Evolutionary conservation across 2,888 invertebrate species (phyloP).

Genomic region (Desoria tigrina): DNA sequence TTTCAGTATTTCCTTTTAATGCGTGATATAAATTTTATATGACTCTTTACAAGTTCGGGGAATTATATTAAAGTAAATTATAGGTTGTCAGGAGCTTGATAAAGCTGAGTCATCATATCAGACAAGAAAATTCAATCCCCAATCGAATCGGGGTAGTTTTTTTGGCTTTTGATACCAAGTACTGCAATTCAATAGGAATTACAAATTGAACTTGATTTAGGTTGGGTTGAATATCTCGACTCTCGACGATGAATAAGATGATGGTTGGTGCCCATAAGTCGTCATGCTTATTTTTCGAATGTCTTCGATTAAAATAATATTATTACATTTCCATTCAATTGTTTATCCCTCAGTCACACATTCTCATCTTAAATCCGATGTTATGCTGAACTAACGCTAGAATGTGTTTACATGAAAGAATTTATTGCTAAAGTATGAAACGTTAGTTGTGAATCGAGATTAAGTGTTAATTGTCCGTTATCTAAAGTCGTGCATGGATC

Average conservation of each 20-base stretch:
- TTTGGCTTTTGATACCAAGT: too few relatives aligned
- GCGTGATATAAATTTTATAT: slow-evolving; percentile 15
- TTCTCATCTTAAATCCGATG: neutral
- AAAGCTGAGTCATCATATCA: slow-evolving; percentile 15
- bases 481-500: too few relatives aligned
- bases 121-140: too few relatives aligned
- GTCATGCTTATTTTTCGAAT: too few relatives aligned
- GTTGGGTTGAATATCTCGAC: too few relatives aligned
- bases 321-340: neutral
- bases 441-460: slow-evolving; percentile 1
- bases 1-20: too few relatives aligned
- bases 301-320: too few relatives aligned
- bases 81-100: slow-evolving; percentile 12
- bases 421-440: slow-evolving; percentile 5
- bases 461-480: neutral
- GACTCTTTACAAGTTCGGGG: slow-evolving; percentile 16
- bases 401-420: neutral
- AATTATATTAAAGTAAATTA: slow-evolving; percentile 21
- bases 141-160: too few relatives aligned
- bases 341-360: slow-evolving; percentile 7
- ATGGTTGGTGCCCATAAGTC: too few relatives aligned
- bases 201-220: too few relatives aligned
- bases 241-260: too few relatives aligned
- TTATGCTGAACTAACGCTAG: neutral
- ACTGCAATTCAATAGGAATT: too few relatives aligned